Percentiles rank a stretch among this genome's conserved stretches.
Conservation (phyloP, 64 coral and sea anemone species). For the Anthopleura sola region DNA sequence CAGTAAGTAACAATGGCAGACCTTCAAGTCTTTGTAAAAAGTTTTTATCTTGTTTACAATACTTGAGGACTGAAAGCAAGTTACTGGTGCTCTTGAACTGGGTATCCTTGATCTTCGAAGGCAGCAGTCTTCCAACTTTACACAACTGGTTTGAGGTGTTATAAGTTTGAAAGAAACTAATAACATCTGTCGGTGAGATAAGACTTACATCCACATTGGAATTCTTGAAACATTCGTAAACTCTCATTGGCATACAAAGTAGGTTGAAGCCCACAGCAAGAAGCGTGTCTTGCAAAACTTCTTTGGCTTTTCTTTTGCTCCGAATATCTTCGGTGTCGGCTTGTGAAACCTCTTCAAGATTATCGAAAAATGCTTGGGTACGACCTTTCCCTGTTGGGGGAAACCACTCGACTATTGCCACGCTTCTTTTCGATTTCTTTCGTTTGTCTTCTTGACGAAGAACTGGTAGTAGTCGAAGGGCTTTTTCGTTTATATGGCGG, state of each 20-base stretch:
- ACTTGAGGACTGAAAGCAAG: slow-evolving; percentile 31
- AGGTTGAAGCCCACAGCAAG: slow-evolving; percentile 43
- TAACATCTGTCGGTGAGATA: slow-evolving; percentile 22
- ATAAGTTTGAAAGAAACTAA: slow-evolving; percentile 31
- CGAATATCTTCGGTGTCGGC: not conserved
- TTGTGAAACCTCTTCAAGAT: not conserved
- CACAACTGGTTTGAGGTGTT: not conserved
- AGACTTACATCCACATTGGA: slow-evolving; percentile 7
- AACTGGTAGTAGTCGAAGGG: slow-evolving; percentile 44
- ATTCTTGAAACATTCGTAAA: not conserved
- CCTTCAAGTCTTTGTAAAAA: slow-evolving; percentile 26
- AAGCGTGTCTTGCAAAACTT: slow-evolving; percentile 18
- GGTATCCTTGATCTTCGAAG: slow-evolving; percentile 23
- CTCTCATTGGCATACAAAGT: not conserved
- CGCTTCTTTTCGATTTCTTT: not conserved
- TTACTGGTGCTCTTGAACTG: slow-evolving; percentile 23
- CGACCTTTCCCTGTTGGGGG: slow-evolving; percentile 53
- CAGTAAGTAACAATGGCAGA: slow-evolving; percentile 41
- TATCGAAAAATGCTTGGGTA: slow-evolving; percentile 55
- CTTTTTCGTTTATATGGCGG: slow-evolving; percentile 13
- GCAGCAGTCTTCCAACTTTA: slow-evolving; percentile 24
- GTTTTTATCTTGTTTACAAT: slow-evolving; percentile 22
- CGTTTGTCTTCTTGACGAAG: slow-evolving; percentile 19
- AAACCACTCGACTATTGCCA: slow-evolving; percentile 26
- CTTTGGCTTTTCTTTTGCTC: not conserved